Evolutionary conservation across 2,888 invertebrate species (phyloP).

Genomic region (Chelonus formosanus): DNA sequence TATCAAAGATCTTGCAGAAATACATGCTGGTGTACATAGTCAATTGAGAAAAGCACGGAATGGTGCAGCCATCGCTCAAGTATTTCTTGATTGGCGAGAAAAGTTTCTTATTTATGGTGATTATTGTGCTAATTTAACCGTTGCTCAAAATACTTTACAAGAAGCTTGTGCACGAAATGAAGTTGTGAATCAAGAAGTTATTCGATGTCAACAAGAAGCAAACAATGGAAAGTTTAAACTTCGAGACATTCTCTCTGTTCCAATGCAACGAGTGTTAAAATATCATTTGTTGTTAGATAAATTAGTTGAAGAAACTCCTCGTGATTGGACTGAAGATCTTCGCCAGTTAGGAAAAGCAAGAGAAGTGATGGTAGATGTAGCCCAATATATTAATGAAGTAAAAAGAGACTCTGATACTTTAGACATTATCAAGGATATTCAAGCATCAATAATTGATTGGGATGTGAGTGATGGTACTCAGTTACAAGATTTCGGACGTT

Average conservation of each 20-base stretch:
- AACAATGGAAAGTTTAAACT: constrained; percentile 95
- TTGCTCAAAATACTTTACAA: constrained; percentile 87
- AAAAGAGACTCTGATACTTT: constrained; percentile 95
- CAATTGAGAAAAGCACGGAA: constrained; percentile 81
- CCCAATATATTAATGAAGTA: constrained; percentile 97
- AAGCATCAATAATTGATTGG: constrained; percentile 84
- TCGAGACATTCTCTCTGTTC: constrained; percentile 94
- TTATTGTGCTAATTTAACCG: constrained; percentile 93
- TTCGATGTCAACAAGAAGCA: constrained; percentile 89
- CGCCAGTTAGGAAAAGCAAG: constrained; percentile 84
- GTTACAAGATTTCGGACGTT: constrained; percentile 88
- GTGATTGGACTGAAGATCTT: constrained; percentile 86
- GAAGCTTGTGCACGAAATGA: constrained; percentile 76
- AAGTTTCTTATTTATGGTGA: constrained; percentile 93
- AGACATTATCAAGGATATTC: constrained; percentile 88
- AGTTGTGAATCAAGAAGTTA: constrained; percentile 73
- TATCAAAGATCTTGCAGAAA: constrained; percentile 86
- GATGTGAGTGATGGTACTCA: constrained; percentile 81
- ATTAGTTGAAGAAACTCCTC: constrained; percentile 84
- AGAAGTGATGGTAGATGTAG: constrained; percentile 96
- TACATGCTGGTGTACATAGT: constrained; percentile 84
- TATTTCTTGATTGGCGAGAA: constrained; percentile 91
- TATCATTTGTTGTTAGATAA: constrained; percentile 94
- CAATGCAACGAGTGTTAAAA: constrained; percentile 98
- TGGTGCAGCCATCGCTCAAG: constrained; percentile 69